Evolutionary conservation across 2,888 invertebrate genomes (phyloP).

Genomic region (Himalopsyche kuldschensis): DNA sequence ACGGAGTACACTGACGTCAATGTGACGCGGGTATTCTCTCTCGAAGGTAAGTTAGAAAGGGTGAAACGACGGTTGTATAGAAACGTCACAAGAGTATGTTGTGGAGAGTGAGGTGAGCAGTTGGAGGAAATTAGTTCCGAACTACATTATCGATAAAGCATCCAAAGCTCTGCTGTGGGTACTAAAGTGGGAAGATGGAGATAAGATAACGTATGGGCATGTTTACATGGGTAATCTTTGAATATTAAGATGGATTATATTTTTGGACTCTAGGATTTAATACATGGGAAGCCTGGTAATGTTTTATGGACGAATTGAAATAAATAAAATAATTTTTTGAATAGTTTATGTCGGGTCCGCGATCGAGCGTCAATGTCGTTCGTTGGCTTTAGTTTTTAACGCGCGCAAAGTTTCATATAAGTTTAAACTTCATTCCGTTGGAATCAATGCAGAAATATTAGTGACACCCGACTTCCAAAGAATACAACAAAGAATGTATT

Average conservation of each 20-base stretch:
- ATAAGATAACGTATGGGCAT: background rate
- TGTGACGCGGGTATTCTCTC: background rate
- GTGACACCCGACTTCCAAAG: too few relatives aligned
- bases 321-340: too few relatives aligned
- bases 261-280: too few relatives aligned
- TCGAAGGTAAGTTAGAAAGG: background rate
- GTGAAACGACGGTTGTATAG: background rate
- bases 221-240: background rate
- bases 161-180: background rate
- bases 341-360: too few relatives aligned
- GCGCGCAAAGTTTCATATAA: too few relatives aligned
- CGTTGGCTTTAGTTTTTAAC: too few relatives aligned
- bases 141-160: background rate
- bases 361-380: too few relatives aligned
- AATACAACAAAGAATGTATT: too few relatives aligned
- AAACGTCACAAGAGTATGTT: background rate
- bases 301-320: too few relatives aligned
- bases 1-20: background rate
- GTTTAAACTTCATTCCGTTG: too few relatives aligned
- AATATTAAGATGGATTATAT: background rate
- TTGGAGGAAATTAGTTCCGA: background rate
- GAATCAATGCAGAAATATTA: too few relatives aligned
- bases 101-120: background rate
- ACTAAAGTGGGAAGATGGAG: background rate
- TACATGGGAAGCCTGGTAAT: too few relatives aligned